Evolutionary conservation across 2,113 vertebrate genomes (phyloP).

Genomic region (Phrynosoma platyrhinos): DNA sequence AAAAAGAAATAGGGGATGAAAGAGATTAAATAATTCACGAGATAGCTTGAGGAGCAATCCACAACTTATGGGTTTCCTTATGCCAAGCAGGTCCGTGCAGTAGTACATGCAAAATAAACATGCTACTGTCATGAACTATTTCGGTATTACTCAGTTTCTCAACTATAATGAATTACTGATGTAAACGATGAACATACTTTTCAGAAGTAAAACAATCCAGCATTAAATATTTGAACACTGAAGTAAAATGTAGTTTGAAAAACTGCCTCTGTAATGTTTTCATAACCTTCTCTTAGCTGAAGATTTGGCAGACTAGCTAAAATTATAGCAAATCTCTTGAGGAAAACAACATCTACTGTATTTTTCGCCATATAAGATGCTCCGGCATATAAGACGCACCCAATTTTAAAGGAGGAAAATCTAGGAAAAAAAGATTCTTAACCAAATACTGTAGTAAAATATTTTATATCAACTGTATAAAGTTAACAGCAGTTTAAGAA

Average conservation of each 20-base stretch:
- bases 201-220: not conserved
- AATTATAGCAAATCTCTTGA: conserved; percentile 4
- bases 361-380: no score
- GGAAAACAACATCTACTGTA: not conserved
- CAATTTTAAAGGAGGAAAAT: no score
- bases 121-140: not conserved
- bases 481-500: no score
- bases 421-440: no score
- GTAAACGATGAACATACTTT: not conserved
- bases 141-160: not conserved
- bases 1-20: not conserved
- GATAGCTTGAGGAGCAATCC: no score
- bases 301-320: not conserved
- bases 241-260: conserved; percentile 14
- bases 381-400: no score
- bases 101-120: conserved; percentile 2
- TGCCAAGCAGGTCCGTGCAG: no score
- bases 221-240: not conserved
- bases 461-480: no score
- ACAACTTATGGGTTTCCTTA: no score
- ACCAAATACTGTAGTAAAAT: no score
- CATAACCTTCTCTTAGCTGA: not conserved
- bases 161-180: not conserved
- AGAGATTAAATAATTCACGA: not conserved
- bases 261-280: not conserved